These are phyloP conservation scores for Tauraco erythrolophus DNA, from an alignment of 2,113 vertebrate genomes.

Conservation along the genomic window DNA sequence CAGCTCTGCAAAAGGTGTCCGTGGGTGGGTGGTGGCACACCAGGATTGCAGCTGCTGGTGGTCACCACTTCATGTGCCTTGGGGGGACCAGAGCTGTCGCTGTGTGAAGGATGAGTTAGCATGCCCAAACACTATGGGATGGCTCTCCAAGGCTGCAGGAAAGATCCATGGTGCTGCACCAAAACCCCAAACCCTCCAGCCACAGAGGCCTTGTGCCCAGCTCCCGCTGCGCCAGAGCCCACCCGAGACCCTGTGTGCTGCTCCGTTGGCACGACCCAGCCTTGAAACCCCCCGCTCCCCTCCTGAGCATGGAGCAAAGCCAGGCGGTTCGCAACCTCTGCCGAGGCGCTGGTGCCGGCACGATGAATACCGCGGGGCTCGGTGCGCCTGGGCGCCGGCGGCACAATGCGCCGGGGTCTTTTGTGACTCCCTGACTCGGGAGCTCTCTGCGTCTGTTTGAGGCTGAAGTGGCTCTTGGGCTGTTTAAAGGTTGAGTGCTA, in stretches of 20 bases:
- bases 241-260: rapidly evolving
- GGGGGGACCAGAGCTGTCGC: background rate
- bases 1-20: background rate
- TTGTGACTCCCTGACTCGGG: slow-evolving; percentile 42
- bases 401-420: slow-evolving; percentile 27
- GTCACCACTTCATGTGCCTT: rapidly evolving
- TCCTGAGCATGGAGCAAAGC: background rate
- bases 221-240: background rate
- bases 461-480: slow-evolving; percentile 74
- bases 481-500: slow-evolving; percentile 72
- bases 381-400: background rate
- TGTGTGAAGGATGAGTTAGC: rapidly evolving
- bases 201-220: background rate
- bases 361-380: background rate
- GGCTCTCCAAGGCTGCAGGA: rapidly evolving
- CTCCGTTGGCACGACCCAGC: rapidly evolving
- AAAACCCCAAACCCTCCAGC: background rate
- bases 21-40: rapidly evolving
- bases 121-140: rapidly evolving
- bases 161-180: rapidly evolving
- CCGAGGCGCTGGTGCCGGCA: background rate
- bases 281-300: background rate
- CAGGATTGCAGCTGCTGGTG: rapidly evolving
- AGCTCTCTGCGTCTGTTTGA: slow-evolving; percentile 55
- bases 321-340: rapidly evolving